phyloP scores from a whole-genome alignment of 2,888 invertebrate species.

The Parasteatoda lunata region DNA sequence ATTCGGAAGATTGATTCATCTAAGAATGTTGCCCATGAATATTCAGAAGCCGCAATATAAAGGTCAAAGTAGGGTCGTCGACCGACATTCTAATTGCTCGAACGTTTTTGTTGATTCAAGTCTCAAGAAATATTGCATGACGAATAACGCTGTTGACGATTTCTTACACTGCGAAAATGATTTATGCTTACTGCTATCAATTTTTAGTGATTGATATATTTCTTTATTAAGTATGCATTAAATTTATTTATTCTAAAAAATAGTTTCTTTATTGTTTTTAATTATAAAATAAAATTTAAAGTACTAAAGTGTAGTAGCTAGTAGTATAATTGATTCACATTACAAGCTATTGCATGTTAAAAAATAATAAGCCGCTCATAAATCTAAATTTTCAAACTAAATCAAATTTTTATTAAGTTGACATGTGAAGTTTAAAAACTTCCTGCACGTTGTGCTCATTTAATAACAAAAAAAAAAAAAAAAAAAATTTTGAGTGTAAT shows the following conservation, averaged over 20 bases:
- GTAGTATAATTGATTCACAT: not conserved
- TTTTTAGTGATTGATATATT: too few relatives aligned
- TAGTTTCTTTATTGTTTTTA: not conserved
- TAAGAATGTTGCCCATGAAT: constrained; percentile 39
- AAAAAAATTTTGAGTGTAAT: too few relatives aligned
- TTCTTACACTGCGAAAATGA: too few relatives aligned
- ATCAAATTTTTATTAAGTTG: too few relatives aligned
- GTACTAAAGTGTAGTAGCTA: not conserved
- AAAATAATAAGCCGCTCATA: not conserved
- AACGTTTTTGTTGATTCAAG: too few relatives aligned
- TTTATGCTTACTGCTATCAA: too few relatives aligned
- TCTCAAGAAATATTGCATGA: too few relatives aligned
- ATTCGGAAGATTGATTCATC: constrained; percentile 48
- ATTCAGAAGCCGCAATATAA: constrained; percentile 39
- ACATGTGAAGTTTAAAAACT: too few relatives aligned
- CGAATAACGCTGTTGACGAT: too few relatives aligned
- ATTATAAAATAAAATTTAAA: not conserved
- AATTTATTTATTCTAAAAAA: not conserved
- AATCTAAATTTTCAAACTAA: too few relatives aligned
- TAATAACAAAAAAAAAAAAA: too few relatives aligned
- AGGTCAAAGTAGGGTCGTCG: constrained; percentile 56
- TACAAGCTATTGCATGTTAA: not conserved
- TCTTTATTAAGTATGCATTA: not conserved
- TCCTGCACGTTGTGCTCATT: too few relatives aligned
- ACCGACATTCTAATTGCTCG: constrained; percentile 39